Evolutionary conservation across 2,888 invertebrate genomes (phyloP), one percentile per base, ranked within the genome.

Genomic region (Caenorhabditis uteleia): DNA sequence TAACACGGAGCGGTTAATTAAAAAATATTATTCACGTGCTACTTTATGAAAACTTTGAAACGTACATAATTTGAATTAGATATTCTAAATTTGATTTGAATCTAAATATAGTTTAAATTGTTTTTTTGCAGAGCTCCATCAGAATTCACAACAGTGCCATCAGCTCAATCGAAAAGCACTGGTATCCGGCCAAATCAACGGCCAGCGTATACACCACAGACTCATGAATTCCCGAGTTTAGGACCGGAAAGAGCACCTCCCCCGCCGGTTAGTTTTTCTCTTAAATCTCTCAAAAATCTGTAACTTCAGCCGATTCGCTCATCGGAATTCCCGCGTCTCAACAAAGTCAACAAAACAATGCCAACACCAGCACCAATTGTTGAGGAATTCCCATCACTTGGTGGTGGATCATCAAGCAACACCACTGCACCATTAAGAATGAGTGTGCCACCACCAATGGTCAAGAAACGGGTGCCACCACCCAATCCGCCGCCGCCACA

Each of bases 141-240:
- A 20, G 43, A 67, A 36, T 67, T 71, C 38, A 70, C 71, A 18
- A 65, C 72, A 10, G 70, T 73, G 4, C 70, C 69, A n/a, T 77
- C 77, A 0, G 77, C 77, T 2, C 77, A 77, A 44, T 38, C 51
- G 20, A 40, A 36, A 12, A 49, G 53, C n/a, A 50, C 62, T 21
- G 54, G 36, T 21, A 44, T 59, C 14, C 45, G 55, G 33, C 54
- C 45, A 16, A 46, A 33, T 3, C 39, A 36, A 10, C 40, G 51
- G 21, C 51, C 57, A 10, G 56, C 59, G 6, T 62, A 50, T 31
- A 62, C 50, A 1, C 43, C 45, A 27, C 44, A 47, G 10, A 34
- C 20, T 6, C 55, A 65, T 31, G 70, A 72, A 8, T 74, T 74
- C 34, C 74, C 74, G 8, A 67, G 60, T 27, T 57, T 74, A 4